phyloP scores from a whole-genome alignment of 2,113 vertebrate genomes.

The Muntiacus muntjak region DNA sequence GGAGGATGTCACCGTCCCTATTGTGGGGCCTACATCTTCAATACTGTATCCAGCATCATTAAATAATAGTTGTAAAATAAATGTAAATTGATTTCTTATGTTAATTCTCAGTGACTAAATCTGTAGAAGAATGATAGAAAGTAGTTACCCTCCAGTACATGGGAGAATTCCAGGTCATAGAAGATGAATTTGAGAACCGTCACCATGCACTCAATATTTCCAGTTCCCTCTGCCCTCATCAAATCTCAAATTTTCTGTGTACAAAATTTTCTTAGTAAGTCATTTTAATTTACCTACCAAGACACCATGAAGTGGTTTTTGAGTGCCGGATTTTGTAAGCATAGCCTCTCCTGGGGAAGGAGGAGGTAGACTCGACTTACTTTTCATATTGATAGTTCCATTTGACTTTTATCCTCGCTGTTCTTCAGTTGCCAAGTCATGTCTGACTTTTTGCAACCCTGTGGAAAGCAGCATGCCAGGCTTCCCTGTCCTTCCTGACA shows the following conservation, averaged over 20 bases:
- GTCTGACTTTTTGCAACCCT: neutral
- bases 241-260: neutral
- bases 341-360: neutral
- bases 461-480: neutral
- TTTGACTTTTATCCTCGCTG: neutral
- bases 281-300: neutral
- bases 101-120: neutral
- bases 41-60: neutral
- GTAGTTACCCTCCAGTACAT: neutral
- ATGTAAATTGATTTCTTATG: too few relatives aligned
- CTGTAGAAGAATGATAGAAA: neutral
- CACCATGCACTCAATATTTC: neutral
- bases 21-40: neutral
- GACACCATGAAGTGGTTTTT: neutral
- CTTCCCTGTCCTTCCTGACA: neutral
- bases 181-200: neutral
- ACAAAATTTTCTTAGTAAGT: too few relatives aligned
- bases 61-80: neutral
- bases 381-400: neutral
- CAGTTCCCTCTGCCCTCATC: neutral
- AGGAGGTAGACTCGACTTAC: neutral
- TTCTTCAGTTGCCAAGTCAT: neutral
- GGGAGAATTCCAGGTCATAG: neutral
- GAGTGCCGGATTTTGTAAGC: neutral
- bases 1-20: neutral